A percentile compares a stretch with the other conserved stretches of the same genome.
These are phyloP conservation scores for Otolemur garnettii DNA, from an alignment of 2,113 vertebrate species.

Conservation along the genomic window DNA sequence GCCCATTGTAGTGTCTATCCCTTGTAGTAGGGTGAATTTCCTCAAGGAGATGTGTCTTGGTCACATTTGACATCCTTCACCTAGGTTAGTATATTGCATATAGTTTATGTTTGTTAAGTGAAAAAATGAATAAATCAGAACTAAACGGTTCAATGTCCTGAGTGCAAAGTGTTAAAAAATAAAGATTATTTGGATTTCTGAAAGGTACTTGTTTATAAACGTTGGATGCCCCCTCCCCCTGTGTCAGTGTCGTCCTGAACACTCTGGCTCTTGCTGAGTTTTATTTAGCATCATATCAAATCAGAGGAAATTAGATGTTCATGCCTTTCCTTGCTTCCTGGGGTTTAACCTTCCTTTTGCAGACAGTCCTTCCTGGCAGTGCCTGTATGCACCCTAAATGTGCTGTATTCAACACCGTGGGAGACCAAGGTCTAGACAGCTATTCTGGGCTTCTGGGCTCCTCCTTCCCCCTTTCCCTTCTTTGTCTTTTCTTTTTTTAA, in stretches of 20 bases:
- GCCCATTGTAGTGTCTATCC: not conserved
- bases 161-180: slow-evolving; percentile 16
- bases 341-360: slow-evolving; percentile 70
- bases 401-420: not conserved
- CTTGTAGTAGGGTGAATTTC: not conserved
- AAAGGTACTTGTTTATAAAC: slow-evolving; percentile 16
- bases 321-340: slow-evolving; percentile 69
- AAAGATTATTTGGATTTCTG: slow-evolving; percentile 7
- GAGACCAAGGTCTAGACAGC: slow-evolving; percentile 24
- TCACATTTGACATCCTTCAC: not conserved
- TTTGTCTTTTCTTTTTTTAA: not conserved
- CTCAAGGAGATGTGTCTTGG: not conserved
- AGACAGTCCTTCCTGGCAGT: slow-evolving; percentile 27
- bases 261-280: slow-evolving; percentile 56
- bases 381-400: not conserved
- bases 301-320: slow-evolving; percentile 75
- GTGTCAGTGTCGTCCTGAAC: not conserved
- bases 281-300: slow-evolving; percentile 75
- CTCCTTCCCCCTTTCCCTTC: too few relatives aligned
- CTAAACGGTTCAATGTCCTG: not conserved
- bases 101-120: not conserved
- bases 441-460: not conserved
- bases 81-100: not conserved
- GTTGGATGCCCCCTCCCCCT: not conserved
- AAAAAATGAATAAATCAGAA: not conserved